phyloP scores from a whole-genome alignment of 23 tunicate species.

The Aplidium turbinatum region DNA sequence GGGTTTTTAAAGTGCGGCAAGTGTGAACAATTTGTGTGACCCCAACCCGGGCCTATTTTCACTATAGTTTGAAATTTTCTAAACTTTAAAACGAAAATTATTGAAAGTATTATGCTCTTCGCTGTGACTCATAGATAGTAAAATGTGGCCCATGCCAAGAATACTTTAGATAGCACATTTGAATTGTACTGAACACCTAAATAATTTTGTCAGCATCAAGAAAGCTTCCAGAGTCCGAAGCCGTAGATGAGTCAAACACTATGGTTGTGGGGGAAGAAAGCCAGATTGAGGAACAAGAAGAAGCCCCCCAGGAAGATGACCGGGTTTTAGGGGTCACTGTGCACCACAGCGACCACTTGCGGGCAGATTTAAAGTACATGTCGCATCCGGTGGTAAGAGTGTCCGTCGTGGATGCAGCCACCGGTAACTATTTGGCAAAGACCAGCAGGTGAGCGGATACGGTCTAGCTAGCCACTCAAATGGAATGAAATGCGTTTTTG shows the following conservation, averaged over 20 bases:
- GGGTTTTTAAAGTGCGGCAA: too few relatives aligned
- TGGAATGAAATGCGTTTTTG: too few relatives aligned
- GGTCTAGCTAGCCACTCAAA: too few relatives aligned
- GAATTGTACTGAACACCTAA: background rate
- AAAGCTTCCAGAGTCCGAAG: background rate
- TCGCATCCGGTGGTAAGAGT: constrained; percentile 88
- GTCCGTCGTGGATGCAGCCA: constrained; percentile 70
- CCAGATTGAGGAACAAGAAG: background rate
- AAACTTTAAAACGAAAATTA: too few relatives aligned
- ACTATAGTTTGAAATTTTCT: too few relatives aligned
- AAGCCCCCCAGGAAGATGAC: constrained; percentile 51
- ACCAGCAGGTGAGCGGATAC: constrained; percentile 59
- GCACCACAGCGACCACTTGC: constrained; percentile 78
- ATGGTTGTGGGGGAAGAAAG: background rate
- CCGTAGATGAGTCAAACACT: background rate
- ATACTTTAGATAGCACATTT: background rate
- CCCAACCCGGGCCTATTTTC: too few relatives aligned
- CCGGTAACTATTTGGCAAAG: constrained; percentile 60
- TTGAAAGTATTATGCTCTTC: too few relatives aligned
- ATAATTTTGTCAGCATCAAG: background rate
- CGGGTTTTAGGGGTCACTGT: constrained; percentile 63
- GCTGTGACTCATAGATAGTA: too few relatives aligned
- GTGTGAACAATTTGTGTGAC: too few relatives aligned
- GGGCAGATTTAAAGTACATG: constrained; percentile 69
- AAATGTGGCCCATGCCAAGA: too few relatives aligned